Evolutionary conservation across 2,113 vertebrate genomes (phyloP).

Genomic region (Melanostigma gelatinosum): DNA sequence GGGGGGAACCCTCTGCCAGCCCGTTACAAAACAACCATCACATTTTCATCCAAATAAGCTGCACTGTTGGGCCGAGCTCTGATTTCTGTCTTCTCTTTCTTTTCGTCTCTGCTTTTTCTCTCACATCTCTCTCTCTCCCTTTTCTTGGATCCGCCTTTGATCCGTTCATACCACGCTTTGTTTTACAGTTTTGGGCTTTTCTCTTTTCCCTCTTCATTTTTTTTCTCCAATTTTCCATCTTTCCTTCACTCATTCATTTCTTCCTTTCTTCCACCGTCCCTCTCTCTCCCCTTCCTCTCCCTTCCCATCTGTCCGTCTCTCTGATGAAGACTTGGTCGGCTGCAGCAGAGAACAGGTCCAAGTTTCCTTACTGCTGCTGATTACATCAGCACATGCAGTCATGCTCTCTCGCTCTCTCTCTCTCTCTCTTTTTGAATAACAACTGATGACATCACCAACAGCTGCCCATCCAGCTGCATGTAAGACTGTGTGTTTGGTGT

Average conservation of each 20-base stretch:
- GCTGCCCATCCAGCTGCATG: conserved; percentile 65
- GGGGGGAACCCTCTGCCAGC: conserved; percentile 17
- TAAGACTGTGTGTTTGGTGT: conserved; percentile 27
- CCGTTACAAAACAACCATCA: conserved; percentile 50
- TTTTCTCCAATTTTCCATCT: neutral
- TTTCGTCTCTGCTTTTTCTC: neutral
- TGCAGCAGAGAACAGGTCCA: conserved; percentile 69
- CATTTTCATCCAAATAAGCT: conserved; percentile 62
- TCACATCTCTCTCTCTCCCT: neutral
- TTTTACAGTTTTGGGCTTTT: neutral
- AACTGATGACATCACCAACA: conserved; percentile 77
- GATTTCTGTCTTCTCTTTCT: neutral
- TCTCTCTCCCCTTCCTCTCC: neutral
- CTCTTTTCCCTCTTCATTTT: neutral
- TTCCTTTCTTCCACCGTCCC: neutral
- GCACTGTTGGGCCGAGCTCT: neutral
- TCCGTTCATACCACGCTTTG: neutral
- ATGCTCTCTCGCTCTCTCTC: conserved; percentile 45
- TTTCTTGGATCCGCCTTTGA: neutral
- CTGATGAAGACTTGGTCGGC: conserved; percentile 59
- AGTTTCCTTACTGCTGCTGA: conserved; percentile 76
- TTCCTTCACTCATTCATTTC: neutral
- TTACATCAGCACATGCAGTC: conserved; percentile 82
- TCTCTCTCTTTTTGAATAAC: conserved; percentile 58
- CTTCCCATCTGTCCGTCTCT: conserved; percentile 20